phyloP scores from a whole-genome alignment of 92 coral and sea anemone genomes.

The Hydrozoanthus gracilis region DNA sequence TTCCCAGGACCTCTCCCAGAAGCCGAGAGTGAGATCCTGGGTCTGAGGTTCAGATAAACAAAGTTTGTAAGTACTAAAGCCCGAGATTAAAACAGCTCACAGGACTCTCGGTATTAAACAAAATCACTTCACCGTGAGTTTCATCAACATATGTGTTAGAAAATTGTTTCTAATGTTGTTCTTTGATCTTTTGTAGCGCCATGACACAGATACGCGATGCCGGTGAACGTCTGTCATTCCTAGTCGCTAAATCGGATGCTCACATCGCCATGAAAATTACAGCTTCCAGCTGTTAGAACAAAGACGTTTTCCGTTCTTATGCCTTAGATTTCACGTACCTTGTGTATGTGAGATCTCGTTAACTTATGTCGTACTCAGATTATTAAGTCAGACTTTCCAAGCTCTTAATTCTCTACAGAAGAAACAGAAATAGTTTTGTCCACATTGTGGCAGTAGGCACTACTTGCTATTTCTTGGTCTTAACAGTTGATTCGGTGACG shows the following conservation, averaged over 20 bases:
- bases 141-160: background rate
- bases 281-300: slow-evolving; percentile 87
- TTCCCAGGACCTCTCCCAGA: no score
- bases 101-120: background rate
- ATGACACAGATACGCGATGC: slow-evolving; percentile 97
- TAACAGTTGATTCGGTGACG: no score
- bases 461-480: no score
- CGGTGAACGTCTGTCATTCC: slow-evolving; percentile 86
- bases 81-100: no score
- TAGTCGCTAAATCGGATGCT: slow-evolving; percentile 97
- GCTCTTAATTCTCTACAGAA: no score
- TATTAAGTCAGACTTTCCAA: no score
- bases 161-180: background rate
- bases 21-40: no score
- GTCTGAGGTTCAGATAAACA: no score
- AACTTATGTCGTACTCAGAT: background rate
- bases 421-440: no score
- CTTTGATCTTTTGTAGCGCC: slow-evolving; percentile 71
- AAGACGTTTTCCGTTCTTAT: background rate
- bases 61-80: no score
- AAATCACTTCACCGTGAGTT: background rate
- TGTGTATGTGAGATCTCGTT: background rate
- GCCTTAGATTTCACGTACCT: no score
- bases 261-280: slow-evolving; percentile 99
- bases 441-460: no score